Evolutionary conservation across 2,113 vertebrate species (phyloP), one percentile per base, ranked within the genome.

Genomic region (Bubo bubo): DNA sequence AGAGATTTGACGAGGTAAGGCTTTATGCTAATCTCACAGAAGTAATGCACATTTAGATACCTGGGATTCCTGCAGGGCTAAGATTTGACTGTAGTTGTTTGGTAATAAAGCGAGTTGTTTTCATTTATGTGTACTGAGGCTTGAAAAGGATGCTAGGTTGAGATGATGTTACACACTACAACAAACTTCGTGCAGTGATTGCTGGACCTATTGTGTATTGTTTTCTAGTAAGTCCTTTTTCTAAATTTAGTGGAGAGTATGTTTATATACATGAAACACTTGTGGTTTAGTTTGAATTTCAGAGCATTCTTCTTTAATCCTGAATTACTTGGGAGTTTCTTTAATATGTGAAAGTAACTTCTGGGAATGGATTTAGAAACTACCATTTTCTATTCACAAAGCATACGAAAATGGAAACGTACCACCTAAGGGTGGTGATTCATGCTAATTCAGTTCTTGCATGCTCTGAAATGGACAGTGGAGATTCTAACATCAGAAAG

Each of bases 341-440:
- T 79, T 77, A 62, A 10, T 53, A 35, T 20, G 23, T 58, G 49
- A 28, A 94, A 93, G 14, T 71, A 81, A 27, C 58, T 94, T 91
- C 4, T 90, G 73, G 37, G 58, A 73, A 52, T 76, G 28, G 20
- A 10, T 91, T 58, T 91, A 32, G 72, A 76, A 89, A 35, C 37
- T 73, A 60, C 62, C n/a, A 35, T 95, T 96, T 96, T 93, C 43
- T 92, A 22, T 71, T 90, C 45, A 72, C 47, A 58, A 72, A 64
- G 23, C 37, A 17, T 50, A 45, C 0, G 8, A 72, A 92, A 90
- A 84, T 93, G 80, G 73, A 85, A 85, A 58, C 1, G 2, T 87
- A 81, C 80, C 70, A 94, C 77, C 58, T 94, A 60, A 89, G 73
- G 67, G 55, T 80, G 23, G n/a, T 74, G 82, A 86, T 79, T 92